Percentiles rank a stretch among this genome's conserved stretches.
Conservation (phyloP, 1,140 invertebrate species). For the Aphaenogaster floridana region DNA sequence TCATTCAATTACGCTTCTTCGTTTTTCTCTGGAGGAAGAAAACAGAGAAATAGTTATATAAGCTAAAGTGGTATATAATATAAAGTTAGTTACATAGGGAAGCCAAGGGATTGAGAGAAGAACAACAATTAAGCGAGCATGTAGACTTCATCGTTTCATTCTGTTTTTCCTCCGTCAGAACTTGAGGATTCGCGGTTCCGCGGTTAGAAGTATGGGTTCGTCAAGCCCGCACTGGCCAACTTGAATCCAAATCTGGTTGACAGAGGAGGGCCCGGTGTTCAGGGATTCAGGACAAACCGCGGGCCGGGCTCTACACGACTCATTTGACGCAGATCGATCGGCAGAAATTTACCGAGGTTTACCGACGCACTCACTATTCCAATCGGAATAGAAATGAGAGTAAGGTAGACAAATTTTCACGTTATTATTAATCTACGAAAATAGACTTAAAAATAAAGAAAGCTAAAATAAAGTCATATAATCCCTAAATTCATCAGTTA, state of each 20-base stretch:
- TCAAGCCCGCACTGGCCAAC: slow-evolving; percentile 33
- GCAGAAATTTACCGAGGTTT: slow-evolving; percentile 52
- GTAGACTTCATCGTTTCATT: neutral
- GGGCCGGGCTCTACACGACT: slow-evolving; percentile 37
- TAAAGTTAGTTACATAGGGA: neutral
- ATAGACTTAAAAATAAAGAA: neutral
- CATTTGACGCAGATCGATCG: slow-evolving; percentile 57
- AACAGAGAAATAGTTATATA: neutral
- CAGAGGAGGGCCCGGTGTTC: slow-evolving; percentile 35
- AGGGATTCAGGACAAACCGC: slow-evolving; percentile 56
- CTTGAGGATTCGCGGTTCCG: slow-evolving; percentile 34
- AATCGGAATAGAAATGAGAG: slow-evolving; percentile 10
- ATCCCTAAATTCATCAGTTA: neutral
- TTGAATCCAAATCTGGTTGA: slow-evolving; percentile 53
- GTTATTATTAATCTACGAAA: neutral
- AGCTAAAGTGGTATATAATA: neutral
- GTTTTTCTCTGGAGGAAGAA: neutral
- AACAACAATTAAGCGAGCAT: neutral
- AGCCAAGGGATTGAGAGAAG: neutral
- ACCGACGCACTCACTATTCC: neutral
- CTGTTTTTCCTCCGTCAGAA: neutral
- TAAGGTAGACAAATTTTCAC: slow-evolving; percentile 14
- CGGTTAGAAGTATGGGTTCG: slow-evolving; percentile 40
- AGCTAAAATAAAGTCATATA: neutral
- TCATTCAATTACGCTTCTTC: neutral